phyloP scores from a whole-genome alignment of 2,888 invertebrate genomes.

The Cerceris ruficornis region DNA sequence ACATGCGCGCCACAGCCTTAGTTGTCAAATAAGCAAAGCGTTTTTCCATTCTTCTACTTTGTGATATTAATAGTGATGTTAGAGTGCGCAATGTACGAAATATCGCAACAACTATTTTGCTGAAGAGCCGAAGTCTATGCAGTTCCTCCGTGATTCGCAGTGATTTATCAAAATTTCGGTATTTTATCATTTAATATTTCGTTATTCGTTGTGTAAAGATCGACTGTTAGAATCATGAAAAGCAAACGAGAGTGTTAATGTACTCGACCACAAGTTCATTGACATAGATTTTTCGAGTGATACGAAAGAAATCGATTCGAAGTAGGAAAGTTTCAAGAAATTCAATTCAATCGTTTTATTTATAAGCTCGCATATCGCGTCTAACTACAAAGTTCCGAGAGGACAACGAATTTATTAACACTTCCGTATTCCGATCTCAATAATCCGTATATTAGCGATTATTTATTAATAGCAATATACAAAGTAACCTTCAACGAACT shows the following conservation, averaged over 20 bases:
- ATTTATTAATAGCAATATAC: slow-evolving; percentile 14
- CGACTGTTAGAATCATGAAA: slow-evolving; percentile 9
- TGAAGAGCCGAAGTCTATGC: neutral
- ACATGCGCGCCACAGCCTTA: slow-evolving; percentile 43
- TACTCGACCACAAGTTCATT: slow-evolving; percentile 30
- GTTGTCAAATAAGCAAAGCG: slow-evolving; percentile 42
- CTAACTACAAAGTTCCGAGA: slow-evolving; percentile 10
- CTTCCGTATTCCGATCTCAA: neutral
- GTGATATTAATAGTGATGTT: slow-evolving; percentile 36
- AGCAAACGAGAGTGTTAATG: slow-evolving; percentile 29
- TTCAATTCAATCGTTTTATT: neutral
- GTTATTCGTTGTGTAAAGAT: neutral
- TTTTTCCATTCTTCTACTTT: slow-evolving; percentile 42
- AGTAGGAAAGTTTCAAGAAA: neutral
- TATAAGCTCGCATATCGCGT: slow-evolving; percentile 17
- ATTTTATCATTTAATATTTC: neutral
- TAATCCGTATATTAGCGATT: slow-evolving; percentile 15
- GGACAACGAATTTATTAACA: slow-evolving; percentile 37
- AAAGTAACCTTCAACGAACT: slow-evolving; percentile 42
- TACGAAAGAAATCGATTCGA: slow-evolving; percentile 6
- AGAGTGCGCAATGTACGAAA: slow-evolving; percentile 27
- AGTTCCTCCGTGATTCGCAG: neutral
- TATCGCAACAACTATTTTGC: slow-evolving; percentile 8
- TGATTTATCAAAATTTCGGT: neutral
- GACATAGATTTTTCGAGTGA: slow-evolving; percentile 16